phyloP scores from a whole-genome alignment of 2,888 invertebrate species.

The Polylopha cassiicola region DNA sequence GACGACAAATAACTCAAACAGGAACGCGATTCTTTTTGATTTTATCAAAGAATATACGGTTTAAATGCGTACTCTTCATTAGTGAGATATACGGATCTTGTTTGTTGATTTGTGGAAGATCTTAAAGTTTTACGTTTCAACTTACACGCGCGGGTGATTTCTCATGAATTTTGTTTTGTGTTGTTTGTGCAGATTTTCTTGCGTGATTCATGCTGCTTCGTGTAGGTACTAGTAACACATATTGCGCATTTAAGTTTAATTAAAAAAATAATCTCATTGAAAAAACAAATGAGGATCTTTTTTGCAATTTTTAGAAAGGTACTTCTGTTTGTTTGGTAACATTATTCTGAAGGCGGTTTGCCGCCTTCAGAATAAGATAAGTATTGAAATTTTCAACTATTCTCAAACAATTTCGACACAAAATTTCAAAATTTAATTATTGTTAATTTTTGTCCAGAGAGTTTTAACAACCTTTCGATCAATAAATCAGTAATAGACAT shows the following conservation, averaged over 20 bases:
- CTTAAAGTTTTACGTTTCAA: slow-evolving; percentile 40
- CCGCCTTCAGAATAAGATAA: no score
- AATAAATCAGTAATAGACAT: slow-evolving; percentile 20
- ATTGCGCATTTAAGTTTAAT: no score
- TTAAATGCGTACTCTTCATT: slow-evolving; percentile 66
- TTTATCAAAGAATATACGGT: slow-evolving; percentile 58
- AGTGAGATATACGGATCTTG: slow-evolving; percentile 57
- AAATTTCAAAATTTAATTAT: slow-evolving; percentile 1
- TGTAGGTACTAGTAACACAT: no score
- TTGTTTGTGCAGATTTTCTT: slow-evolving; percentile 3
- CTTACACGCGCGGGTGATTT: slow-evolving; percentile 32
- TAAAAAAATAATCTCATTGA: no score
- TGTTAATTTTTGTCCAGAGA: slow-evolving; percentile 1
- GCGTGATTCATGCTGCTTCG: slow-evolving; percentile 3
- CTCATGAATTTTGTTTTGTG: slow-evolving; percentile 7
- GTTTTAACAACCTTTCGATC: slow-evolving; percentile 10
- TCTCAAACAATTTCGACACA: not conserved
- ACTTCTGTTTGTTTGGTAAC: no score
- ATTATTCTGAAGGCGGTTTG: no score
- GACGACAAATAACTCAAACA: slow-evolving; percentile 74
- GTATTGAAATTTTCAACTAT: not conserved
- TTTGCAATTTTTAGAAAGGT: no score
- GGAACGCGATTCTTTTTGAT: slow-evolving; percentile 61
- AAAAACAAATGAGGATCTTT: no score
- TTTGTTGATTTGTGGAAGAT: slow-evolving; percentile 37